Evolutionary conservation across 2,113 vertebrate genomes (phyloP).

Genomic region (Rhinopomastus cyanomelas): DNA sequence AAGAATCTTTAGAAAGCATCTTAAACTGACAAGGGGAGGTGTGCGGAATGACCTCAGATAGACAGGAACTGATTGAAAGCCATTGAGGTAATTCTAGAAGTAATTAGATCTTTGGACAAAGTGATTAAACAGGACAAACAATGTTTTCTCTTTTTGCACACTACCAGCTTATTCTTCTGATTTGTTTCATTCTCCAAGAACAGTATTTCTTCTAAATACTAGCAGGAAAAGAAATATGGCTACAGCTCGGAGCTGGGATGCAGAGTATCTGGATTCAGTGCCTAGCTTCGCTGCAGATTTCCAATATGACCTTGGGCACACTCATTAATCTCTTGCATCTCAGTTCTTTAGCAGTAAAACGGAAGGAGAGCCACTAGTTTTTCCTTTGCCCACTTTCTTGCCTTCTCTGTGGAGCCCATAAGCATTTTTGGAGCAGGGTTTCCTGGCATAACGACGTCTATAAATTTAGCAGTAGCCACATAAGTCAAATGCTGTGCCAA

Average conservation of each 20-base stretch:
- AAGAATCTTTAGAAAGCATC: conserved; percentile 41
- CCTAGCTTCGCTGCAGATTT: conserved; percentile 43
- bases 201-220: conserved; percentile 38
- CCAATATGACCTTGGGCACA: conserved; percentile 64
- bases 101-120: conserved; percentile 67
- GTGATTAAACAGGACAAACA: conserved; percentile 62
- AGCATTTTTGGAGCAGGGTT: background rate
- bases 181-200: conserved; percentile 54
- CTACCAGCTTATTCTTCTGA: conserved; percentile 44
- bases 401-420: background rate
- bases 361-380: conserved; percentile 36
- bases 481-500: background rate
- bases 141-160: conserved; percentile 55
- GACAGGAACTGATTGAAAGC: conserved; percentile 64
- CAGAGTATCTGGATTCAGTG: conserved; percentile 26
- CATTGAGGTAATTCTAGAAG: conserved; percentile 65
- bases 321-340: conserved; percentile 63
- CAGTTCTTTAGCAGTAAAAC: conserved; percentile 39
- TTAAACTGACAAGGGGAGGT: conserved; percentile 48
- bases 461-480: conserved; percentile 3
- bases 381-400: background rate
- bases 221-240: background rate
- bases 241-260: background rate
- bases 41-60: conserved; percentile 44
- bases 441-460: conserved; percentile 1